Percentiles rank a stretch among this genome's conserved stretches.
phyloP scores from a whole-genome alignment of 1,140 invertebrate species.

The Atopsyche davidsoni region DNA sequence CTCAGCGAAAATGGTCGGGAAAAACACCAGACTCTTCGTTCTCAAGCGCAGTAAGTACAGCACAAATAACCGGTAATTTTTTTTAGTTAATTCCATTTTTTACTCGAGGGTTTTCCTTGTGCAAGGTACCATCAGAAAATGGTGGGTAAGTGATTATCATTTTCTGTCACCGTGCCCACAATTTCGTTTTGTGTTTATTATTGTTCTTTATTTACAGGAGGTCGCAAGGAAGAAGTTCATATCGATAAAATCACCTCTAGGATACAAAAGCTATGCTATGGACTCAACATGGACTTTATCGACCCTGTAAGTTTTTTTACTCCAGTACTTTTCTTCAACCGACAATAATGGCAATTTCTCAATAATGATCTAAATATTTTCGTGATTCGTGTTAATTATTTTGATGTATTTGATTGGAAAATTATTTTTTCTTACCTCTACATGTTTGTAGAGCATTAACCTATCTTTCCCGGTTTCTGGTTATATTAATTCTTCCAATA shows the following conservation, averaged over 20 bases:
- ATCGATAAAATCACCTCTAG: conserved; percentile 98
- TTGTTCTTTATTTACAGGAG: conserved; percentile 58
- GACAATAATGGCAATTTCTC: too few relatives aligned
- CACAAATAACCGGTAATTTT: not conserved
- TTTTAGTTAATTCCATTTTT: not conserved
- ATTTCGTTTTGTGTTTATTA: not conserved
- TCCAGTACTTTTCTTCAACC: not conserved
- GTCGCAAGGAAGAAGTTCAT: conserved; percentile 86
- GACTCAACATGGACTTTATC: conserved; percentile 91
- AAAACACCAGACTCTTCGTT: not conserved
- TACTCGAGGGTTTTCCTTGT: not conserved
- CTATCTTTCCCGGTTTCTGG: too few relatives aligned
- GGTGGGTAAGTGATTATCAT: not conserved
- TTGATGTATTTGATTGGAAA: too few relatives aligned
- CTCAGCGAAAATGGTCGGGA: conserved; percentile 3
- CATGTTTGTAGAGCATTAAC: too few relatives aligned
- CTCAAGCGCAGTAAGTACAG: not conserved
- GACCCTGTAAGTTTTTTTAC: conserved; percentile 72
- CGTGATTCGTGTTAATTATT: too few relatives aligned
- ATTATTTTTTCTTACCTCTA: too few relatives aligned
- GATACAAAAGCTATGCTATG: conserved; percentile 93
- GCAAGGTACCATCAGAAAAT: not conserved
- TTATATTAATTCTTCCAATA: too few relatives aligned
- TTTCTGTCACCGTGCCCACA: not conserved
- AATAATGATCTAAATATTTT: too few relatives aligned